Percentiles rank a stretch among this genome's conserved stretches.
phyloP scores from a whole-genome alignment of 1,140 invertebrate genomes.

The Lepeophtheirus salmonis region DNA sequence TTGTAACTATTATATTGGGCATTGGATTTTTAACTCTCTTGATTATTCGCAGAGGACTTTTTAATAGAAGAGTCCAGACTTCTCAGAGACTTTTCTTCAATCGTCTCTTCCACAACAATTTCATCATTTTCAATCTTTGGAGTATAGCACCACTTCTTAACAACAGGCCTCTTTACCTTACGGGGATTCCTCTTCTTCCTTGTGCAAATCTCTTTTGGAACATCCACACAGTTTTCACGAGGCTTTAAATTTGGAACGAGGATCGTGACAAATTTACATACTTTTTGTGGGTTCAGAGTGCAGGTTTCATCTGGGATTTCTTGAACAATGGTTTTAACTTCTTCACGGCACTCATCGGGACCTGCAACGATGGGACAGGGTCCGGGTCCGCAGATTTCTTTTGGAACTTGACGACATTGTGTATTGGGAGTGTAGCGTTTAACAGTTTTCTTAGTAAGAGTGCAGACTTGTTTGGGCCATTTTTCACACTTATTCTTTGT shows the following conservation, averaged over 20 bases:
- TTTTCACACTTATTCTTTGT: constrained; percentile 7
- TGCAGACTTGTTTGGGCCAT: constrained; percentile 13
- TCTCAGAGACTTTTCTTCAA: too few relatives aligned
- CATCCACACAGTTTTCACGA: constrained; percentile 14
- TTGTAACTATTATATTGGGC: too few relatives aligned
- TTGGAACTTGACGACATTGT: constrained; percentile 6
- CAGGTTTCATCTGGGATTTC: constrained; percentile 14
- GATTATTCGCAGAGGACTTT: too few relatives aligned
- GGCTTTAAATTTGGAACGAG: constrained; percentile 14
- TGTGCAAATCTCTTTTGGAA: constrained; percentile 15
- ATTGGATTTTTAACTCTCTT: too few relatives aligned
- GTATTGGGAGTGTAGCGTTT: constrained; percentile 11
- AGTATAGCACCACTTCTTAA: constrained; percentile 17
- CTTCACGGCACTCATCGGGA: constrained; percentile 12
- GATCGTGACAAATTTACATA: constrained; percentile 13
- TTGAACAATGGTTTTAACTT: constrained; percentile 13
- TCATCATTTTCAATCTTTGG: neutral
- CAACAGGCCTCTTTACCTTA: constrained; percentile 13
- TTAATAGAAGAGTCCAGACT: too few relatives aligned
- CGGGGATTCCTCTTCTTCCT: constrained; percentile 2
- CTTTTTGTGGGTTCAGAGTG: neutral
- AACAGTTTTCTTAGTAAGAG: constrained; percentile 9
- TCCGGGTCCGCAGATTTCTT: constrained; percentile 12
- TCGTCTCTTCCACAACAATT: neutral
- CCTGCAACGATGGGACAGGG: constrained; percentile 13